Conservation (phyloP, 2,888 invertebrate genomes). For the Hirudinaria manillensis region DNA sequence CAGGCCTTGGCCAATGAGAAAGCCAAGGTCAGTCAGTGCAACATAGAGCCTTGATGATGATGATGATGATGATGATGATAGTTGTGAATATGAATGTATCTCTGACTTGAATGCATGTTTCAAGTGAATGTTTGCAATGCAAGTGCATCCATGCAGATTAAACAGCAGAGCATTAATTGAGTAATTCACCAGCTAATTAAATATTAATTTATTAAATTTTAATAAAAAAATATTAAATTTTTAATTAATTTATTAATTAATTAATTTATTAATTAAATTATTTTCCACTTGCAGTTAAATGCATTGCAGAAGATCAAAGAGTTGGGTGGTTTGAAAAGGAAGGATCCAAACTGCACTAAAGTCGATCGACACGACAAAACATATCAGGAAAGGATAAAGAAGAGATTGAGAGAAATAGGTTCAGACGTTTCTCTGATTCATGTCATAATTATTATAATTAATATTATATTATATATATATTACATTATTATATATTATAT, state of each 20-base stretch:
- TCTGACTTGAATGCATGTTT: too few relatives aligned
- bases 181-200: background rate
- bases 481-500: background rate
- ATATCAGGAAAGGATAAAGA: constrained; percentile 10
- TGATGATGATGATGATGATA: too few relatives aligned
- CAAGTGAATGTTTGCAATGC: too few relatives aligned
- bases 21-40: too few relatives aligned
- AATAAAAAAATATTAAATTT: background rate
- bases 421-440: background rate
- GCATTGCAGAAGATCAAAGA: constrained; percentile 4
- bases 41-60: too few relatives aligned
- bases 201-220: background rate
- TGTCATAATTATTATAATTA: background rate
- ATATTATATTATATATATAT: background rate
- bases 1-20: too few relatives aligned
- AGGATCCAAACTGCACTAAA: constrained; percentile 17
- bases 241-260: background rate
- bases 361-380: background rate
- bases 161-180: background rate
- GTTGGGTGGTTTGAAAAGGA: constrained; percentile 17
- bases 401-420: constrained; percentile 4
- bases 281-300: background rate
- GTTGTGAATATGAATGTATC: too few relatives aligned
- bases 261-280: background rate
- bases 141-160: background rate